Percentiles rank a stretch among this genome's conserved stretches.
phyloP scores from a whole-genome alignment of 2,888 invertebrate genomes.

The Coenonympha glycerion region DNA sequence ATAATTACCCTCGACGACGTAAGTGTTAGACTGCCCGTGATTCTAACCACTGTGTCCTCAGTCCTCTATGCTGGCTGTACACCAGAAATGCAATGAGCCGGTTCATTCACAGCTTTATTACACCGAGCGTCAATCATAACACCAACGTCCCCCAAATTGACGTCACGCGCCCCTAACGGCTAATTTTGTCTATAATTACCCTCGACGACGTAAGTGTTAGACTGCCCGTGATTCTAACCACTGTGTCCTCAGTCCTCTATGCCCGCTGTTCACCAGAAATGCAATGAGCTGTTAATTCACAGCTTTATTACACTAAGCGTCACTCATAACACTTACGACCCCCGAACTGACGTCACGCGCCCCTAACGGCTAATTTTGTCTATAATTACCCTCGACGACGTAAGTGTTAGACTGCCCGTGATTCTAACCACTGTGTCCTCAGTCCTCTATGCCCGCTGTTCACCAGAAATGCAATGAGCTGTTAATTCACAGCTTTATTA shows the following conservation, averaged over 20 bases:
- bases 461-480: not conserved
- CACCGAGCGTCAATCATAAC: conserved; percentile 27
- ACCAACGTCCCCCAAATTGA: conserved; percentile 37
- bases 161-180: conserved; percentile 31
- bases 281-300: conserved; percentile 7
- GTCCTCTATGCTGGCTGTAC: not conserved
- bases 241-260: not conserved
- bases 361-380: not conserved
- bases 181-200: no score
- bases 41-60: not conserved
- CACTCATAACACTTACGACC: conserved; percentile 31
- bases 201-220: no score
- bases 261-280: not conserved
- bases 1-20: no score
- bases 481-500: conserved; percentile 9
- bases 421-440: not conserved
- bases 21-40: no score
- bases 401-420: no score
- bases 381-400: no score
- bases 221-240: not conserved
- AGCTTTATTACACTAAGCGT: conserved; percentile 19
- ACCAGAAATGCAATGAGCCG: conserved; percentile 1
- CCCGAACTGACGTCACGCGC: conserved; percentile 40
- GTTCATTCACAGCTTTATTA: conserved; percentile 9
- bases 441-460: not conserved